A percentile compares a stretch with the other conserved stretches of the same genome.
These are phyloP conservation scores for Disparrhopalites patrizii DNA, from an alignment of 2,888 invertebrate genomes.

Conservation along the genomic window DNA sequence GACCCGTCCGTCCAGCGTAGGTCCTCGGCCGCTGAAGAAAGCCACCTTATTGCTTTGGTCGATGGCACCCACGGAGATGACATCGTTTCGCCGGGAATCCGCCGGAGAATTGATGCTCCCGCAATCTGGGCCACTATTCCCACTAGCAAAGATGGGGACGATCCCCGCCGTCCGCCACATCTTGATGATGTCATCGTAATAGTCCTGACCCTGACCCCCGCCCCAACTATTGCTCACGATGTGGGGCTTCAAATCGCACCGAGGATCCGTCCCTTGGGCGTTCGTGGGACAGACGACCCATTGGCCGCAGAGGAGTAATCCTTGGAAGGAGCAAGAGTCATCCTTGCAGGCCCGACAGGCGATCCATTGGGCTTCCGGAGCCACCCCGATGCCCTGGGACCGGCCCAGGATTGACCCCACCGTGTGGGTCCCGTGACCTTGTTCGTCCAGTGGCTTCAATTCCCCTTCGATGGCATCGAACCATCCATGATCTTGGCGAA, in stretches of 20 bases:
- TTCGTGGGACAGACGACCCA: conserved; percentile 2
- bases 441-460: not conserved
- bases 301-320: not conserved
- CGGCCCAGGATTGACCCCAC: not conserved
- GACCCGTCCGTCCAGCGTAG: conserved; percentile 3
- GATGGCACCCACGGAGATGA: not conserved
- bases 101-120: not conserved
- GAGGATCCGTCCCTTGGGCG: not conserved
- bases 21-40: not conserved
- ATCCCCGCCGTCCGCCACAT: not conserved
- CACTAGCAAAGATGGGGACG: not conserved
- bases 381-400: not conserved
- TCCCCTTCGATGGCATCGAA: not conserved
- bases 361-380: not conserved
- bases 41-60: not conserved
- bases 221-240: not conserved
- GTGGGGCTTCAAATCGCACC: not conserved
- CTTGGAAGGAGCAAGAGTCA: not conserved
- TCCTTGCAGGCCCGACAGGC: not conserved
- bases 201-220: not conserved
- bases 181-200: not conserved
- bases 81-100: not conserved
- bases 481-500: not conserved
- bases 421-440: not conserved
- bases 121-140: not conserved